A percentile compares a stretch with the other conserved stretches of the same genome.
These are phyloP conservation scores for Trematocara nigrifrons DNA, from an alignment of 2,113 vertebrate species.

Conservation along the genomic window DNA sequence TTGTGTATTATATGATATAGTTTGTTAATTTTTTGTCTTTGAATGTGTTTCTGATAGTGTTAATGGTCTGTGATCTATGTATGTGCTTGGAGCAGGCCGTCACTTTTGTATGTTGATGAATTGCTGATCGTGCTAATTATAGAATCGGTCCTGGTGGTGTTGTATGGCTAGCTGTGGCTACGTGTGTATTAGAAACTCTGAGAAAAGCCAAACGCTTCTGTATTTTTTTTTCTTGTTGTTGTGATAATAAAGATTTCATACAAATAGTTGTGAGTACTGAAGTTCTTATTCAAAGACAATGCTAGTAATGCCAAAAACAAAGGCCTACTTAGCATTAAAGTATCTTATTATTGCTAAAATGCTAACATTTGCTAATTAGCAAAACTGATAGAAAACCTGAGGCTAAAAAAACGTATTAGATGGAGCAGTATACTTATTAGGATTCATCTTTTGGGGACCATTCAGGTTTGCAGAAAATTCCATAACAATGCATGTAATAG, in stretches of 20 bases:
- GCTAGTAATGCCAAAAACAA: neutral
- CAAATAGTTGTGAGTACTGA: neutral
- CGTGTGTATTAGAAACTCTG: neutral
- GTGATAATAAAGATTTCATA: neutral
- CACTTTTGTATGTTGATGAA: neutral
- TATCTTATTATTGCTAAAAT: neutral
- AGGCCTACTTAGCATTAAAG: neutral
- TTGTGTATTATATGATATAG: neutral
- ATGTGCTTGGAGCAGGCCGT: neutral
- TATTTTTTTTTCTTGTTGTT: accelerated
- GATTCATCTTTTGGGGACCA: neutral
- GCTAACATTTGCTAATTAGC: neutral
- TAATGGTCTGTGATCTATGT: neutral
- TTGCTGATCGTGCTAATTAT: neutral
- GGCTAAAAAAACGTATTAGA: neutral
- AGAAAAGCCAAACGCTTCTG: neutral
- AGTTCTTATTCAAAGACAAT: neutral
- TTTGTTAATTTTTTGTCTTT: neutral
- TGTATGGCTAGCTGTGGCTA: neutral
- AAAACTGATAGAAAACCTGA: neutral
- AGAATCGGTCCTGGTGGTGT: neutral
- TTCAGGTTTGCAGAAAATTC: neutral
- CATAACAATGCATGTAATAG: neutral
- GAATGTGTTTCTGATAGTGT: neutral
- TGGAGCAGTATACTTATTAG: neutral